Base-by-base conservation (phyloP, 2,113 vertebrate genomes). In the Plotosus lineatus region DNA sequence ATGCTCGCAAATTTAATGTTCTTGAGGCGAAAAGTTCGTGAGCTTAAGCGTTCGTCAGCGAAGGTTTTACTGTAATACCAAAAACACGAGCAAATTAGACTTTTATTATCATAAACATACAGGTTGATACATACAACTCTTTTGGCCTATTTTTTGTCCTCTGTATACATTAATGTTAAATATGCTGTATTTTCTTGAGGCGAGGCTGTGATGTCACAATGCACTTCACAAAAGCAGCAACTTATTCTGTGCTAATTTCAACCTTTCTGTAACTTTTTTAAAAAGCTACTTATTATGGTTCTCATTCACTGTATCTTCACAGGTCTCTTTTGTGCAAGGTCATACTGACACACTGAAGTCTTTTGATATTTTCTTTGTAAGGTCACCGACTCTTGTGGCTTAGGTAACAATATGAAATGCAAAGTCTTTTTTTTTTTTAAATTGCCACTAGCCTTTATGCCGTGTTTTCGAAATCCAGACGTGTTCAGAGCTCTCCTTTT, bases 391-490 rank as follows among this genome's bases (percentile, higher is more conserved):
- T 55, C 77, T 80, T 31, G 21, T 51, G 68, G 82, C 68, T 86
- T 86, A 61, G 78, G 75, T 78, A 83, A 78, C 53, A 53, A 53
- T 78, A 33, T 83, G 80, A 84, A 83, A 84, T 83, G 56, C 58
- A 23, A 40, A 51, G 46, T 80, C 14, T 61, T 68, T 61, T 73
- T 36, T 69, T 77, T 44, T 63, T 26, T 44, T 55, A 15, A 36
- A 60, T 80, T 80, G 56, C 73, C 83, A 73, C 72, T 60, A 68
- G 72, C 66, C 55, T 82, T 65, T 31, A 6, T 26, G 23, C 23
- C 19, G 40, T 12, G 4, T 68, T 83, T 84, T 74, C 84, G 83
- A 84, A 75, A 82, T 86, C 84, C 69, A 86, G 74, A 53, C 36
- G 55, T 65, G 75, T 79, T 63, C 53, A 14, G 77, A 68, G 63